Evolutionary conservation across 2,113 vertebrate genomes (phyloP).

Genomic region (Xiphias gladius): DNA sequence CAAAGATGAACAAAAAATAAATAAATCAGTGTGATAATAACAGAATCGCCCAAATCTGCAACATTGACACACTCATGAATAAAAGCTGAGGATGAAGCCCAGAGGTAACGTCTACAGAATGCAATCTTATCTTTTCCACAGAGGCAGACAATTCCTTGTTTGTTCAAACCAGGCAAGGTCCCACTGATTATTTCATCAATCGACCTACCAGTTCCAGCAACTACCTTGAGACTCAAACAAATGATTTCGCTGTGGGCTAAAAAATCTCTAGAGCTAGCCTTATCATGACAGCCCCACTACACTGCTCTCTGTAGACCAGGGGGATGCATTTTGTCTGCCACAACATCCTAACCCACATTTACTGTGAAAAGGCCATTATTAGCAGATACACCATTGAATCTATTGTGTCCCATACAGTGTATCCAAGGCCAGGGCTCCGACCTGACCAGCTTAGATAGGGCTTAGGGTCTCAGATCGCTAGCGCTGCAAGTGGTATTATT

Average conservation of each 20-base stretch:
- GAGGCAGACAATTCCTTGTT: background rate
- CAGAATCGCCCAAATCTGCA: conserved; percentile 19
- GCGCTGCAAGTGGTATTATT: conserved; percentile 83
- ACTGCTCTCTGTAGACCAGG: background rate
- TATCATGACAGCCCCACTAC: conserved; percentile 4
- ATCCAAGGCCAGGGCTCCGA: conserved; percentile 56
- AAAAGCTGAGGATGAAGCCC: background rate
- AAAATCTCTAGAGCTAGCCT: conserved; percentile 17
- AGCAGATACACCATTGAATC: conserved; percentile 49
- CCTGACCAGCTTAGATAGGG: conserved; percentile 77
- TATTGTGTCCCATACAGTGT: conserved; percentile 57
- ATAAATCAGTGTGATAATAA: conserved; percentile 10
- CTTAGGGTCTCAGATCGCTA: conserved; percentile 79
- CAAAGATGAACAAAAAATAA: conserved; percentile 9
- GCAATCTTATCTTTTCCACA: conserved; percentile 43
- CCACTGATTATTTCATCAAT: conserved; percentile 58
- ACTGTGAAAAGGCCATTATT: conserved; percentile 53
- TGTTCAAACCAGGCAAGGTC: conserved; percentile 29
- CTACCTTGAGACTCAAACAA: conserved; percentile 27
- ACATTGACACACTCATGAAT: background rate
- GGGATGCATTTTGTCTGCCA: conserved; percentile 9
- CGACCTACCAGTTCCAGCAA: background rate
- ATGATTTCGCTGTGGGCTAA: background rate
- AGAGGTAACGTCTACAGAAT: conserved; percentile 3
- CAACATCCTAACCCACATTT: conserved; percentile 41